Base-by-base conservation (phyloP, 2,888 invertebrate species). In the Graphium colonna region DNA sequence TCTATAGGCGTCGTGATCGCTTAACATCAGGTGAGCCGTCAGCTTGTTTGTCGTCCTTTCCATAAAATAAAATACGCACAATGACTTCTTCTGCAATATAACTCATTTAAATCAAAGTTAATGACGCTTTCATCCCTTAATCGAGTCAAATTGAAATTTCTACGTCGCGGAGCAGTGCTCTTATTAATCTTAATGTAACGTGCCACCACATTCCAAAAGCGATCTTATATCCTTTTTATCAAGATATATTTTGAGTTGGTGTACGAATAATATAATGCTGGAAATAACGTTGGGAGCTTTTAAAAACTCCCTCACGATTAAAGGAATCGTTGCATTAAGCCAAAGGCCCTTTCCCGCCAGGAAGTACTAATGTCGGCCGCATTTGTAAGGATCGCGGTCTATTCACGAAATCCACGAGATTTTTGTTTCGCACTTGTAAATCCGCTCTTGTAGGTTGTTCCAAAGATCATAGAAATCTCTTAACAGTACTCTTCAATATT, bases 271-370 rank as follows among this genome's bases (percentile, higher is more conserved):
- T 7, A 31, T 16, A 44, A 16, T 28, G n/a, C n/a, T 9, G 13
- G 15, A n/a, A 28, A 16, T 31, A 31, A 31, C 38, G 17, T 47
- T 36, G 15, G n/a, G 21, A 47, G 28, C 48, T 16, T 40, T 48
- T 48, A 28, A 48, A n/a, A 48, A 26, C 26, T 48, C 48, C 15
- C 48, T 40, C 26, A 16, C n/a, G 28, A 48, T 31, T 41, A 48
- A 48, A 48, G 31, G 48, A 31, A 40, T 48, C 38, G 47, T 12
- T 26, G 48, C 31, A 48, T 48, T 17, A 31, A 28, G n/a, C 31
- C 31, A n/a, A 31, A 17, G 40, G 16, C 39, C 39, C n/a, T 48
- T 40, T 40, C 40, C 41, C 40, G 38, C 39, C n/a, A 40, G 41
- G 31, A 40, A 17, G 41, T 12, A 28, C 48, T 31, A 12, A 21